phyloP scores from a whole-genome alignment of 1,140 invertebrate genomes.

The Mactra quadrangularis region DNA sequence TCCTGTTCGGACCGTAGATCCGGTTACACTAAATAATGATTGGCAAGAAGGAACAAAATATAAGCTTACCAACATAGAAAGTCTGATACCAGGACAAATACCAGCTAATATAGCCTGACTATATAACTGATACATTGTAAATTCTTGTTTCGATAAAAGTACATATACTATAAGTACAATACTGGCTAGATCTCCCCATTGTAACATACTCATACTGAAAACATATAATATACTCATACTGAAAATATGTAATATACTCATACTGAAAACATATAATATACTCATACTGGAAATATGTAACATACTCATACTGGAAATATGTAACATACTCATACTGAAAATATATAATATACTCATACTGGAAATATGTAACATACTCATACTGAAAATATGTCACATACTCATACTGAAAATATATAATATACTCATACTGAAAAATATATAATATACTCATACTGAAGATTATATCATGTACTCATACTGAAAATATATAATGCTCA shows the following conservation, averaged over 20 bases:
- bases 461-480: neutral
- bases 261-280: too few relatives aligned
- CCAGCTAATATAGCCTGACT: slow-evolving; percentile 6
- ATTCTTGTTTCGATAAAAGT: slow-evolving; percentile 10
- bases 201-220: slow-evolving; percentile 36
- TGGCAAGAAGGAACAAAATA: too few relatives aligned
- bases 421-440: too few relatives aligned
- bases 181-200: slow-evolving; percentile 54
- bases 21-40: too few relatives aligned
- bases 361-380: too few relatives aligned
- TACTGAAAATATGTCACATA: too few relatives aligned
- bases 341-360: too few relatives aligned
- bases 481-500: slow-evolving; percentile 21
- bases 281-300: too few relatives aligned
- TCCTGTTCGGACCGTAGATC: too few relatives aligned
- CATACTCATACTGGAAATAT: too few relatives aligned
- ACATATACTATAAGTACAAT: slow-evolving; percentile 45
- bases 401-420: too few relatives aligned
- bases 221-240: slow-evolving; percentile 1
- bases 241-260: neutral
- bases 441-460: slow-evolving; percentile 33
- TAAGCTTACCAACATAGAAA: slow-evolving; percentile 51
- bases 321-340: too few relatives aligned
- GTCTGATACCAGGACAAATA: slow-evolving; percentile 54
- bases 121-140: slow-evolving; percentile 17